Conservation (phyloP, 2,888 invertebrate species). For the Ophion obscuratus region DNA sequence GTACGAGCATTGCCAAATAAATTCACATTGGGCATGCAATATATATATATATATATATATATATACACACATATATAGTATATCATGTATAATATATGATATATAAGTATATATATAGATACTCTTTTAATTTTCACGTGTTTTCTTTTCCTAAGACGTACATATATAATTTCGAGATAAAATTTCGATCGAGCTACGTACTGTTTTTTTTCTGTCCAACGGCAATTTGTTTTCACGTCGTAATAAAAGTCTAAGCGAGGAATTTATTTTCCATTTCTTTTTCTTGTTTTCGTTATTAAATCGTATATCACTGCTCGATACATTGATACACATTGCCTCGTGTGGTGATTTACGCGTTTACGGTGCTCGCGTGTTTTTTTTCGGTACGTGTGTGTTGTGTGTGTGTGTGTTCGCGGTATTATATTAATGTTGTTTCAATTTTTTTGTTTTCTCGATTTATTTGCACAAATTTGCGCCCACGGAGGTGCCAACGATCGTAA, state of each 20-base stretch:
- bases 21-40: constrained; percentile 6
- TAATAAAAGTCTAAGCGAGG: constrained; percentile 60
- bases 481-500: no score
- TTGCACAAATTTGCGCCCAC: no score
- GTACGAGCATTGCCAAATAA: not conserved
- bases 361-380: constrained; percentile 47
- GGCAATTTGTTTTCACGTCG: constrained; percentile 53
- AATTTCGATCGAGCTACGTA: constrained; percentile 1
- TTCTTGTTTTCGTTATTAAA: constrained; percentile 58
- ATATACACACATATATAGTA: no score
- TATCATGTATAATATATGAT: not conserved
- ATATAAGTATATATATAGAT: constrained; percentile 28
- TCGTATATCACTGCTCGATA: constrained; percentile 57
- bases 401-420: constrained; percentile 34
- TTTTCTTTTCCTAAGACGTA: constrained; percentile 31
- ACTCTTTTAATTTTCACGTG: constrained; percentile 11
- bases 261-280: constrained; percentile 29
- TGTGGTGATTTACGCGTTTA: constrained; percentile 25
- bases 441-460: constrained; percentile 55
- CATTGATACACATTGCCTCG: constrained; percentile 53
- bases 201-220: constrained; percentile 23
- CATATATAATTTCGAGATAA: constrained; percentile 27
- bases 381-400: not conserved
- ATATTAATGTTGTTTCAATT: constrained; percentile 25
- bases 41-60: constrained; percentile 4